phyloP scores from a whole-genome alignment of 2,113 vertebrate species.

The Orycteropus afer region DNA sequence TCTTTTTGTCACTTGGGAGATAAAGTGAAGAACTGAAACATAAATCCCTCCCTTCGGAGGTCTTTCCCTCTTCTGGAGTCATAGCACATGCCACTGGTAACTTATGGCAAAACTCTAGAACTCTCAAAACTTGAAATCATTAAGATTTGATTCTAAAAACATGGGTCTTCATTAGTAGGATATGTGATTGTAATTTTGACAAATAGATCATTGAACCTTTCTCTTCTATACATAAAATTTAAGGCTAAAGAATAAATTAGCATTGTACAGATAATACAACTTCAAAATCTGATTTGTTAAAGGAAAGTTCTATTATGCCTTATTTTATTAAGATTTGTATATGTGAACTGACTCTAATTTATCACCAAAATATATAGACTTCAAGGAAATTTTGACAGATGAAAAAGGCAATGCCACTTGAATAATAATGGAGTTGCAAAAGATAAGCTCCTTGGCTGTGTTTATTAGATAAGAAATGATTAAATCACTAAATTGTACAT shows the following conservation, averaged over 20 bases:
- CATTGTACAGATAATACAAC: background rate
- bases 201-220: background rate
- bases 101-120: background rate
- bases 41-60: background rate
- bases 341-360: background rate
- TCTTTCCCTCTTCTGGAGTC: background rate
- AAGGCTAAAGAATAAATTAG: background rate
- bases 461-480: background rate
- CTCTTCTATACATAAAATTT: background rate
- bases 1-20: background rate
- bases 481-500: background rate
- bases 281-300: background rate
- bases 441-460: background rate
- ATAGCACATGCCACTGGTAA: background rate
- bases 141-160: background rate
- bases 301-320: background rate
- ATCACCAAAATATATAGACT: background rate
- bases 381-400: background rate
- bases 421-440: background rate
- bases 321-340: background rate
- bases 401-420: background rate
- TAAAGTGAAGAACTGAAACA: background rate
- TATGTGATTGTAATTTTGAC: background rate
- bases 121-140: background rate
- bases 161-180: background rate